A percentile compares a stretch with the other conserved stretches of the same genome.
These are phyloP conservation scores for Hypsopygia costalis DNA, from an alignment of 2,888 invertebrate genomes.

Conservation along the genomic window DNA sequence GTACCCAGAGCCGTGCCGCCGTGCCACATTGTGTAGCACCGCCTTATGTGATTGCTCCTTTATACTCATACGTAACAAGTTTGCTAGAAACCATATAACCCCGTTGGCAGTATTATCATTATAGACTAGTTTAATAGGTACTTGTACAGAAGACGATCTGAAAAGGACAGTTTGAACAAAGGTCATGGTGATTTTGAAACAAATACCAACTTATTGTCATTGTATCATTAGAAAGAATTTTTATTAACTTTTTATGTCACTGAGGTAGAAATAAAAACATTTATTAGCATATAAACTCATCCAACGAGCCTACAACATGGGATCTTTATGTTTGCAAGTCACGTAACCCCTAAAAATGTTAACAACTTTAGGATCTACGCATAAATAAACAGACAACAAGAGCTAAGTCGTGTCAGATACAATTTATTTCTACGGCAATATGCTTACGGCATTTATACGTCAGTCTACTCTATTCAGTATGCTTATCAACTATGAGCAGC, in stretches of 20 bases:
- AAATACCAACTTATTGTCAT: not conserved
- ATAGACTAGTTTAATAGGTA: no score
- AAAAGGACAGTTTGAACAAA: no score
- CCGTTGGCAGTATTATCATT: no score
- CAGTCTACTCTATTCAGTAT: no score
- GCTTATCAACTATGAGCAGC: no score
- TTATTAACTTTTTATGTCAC: slow-evolving; percentile 7
- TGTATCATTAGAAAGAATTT: slow-evolving; percentile 2
- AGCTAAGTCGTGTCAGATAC: slow-evolving; percentile 2
- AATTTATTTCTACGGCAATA: not conserved
- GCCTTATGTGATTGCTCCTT: no score
- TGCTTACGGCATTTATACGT: no score
- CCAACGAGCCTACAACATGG: slow-evolving; percentile 16
- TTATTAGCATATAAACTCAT: slow-evolving; percentile 24
- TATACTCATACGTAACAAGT: no score
- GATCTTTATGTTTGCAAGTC: slow-evolving; percentile 20
- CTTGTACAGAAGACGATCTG: no score
- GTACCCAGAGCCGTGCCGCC: no score
- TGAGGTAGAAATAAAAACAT: slow-evolving; percentile 16
- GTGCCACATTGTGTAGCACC: no score
- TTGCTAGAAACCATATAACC: no score
- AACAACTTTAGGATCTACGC: slow-evolving; percentile 18
- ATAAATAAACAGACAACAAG: slow-evolving; percentile 12
- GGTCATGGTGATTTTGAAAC: not conserved
- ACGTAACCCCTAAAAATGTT: slow-evolving; percentile 24